Conservation (phyloP, 2,797 vertebrate genomes). For the Danio choprae region DNA sequence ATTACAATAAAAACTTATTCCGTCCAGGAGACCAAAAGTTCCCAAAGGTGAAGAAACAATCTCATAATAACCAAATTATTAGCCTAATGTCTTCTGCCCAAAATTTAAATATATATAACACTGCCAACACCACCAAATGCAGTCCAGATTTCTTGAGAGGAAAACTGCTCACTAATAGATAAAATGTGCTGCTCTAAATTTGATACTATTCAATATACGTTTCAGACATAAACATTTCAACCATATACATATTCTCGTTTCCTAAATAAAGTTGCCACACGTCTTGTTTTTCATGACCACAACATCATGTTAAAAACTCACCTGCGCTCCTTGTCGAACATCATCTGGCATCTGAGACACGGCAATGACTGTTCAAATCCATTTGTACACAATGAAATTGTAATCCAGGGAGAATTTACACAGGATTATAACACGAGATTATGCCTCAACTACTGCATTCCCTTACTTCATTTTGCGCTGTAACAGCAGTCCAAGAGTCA, state of each 20-base stretch:
- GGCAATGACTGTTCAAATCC: conserved; percentile 54
- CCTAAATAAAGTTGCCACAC: not conserved
- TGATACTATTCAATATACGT: not conserved
- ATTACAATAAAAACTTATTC: not conserved
- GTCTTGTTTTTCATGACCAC: not conserved
- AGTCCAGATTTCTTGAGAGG: not conserved
- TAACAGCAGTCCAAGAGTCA: too few species aligned
- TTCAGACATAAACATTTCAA: not conserved
- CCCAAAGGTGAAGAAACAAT: not conserved
- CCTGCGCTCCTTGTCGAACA: conserved; percentile 77
- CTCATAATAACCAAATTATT: not conserved
- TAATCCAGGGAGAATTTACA: conserved; percentile 19
- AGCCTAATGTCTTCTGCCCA: not conserved
- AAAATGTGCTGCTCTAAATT: not conserved
- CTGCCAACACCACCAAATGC: too few species aligned
- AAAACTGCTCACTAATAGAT: not conserved
- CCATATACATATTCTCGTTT: not conserved
- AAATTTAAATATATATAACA: too few species aligned
- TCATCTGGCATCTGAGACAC: conserved; percentile 52
- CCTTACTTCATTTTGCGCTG: not conserved
- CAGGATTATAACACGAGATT: conserved; percentile 4
- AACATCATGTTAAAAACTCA: conserved; percentile 59
- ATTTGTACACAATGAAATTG: not conserved
- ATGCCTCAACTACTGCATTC: not conserved
- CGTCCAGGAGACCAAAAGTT: not conserved